Evolutionary conservation across 2,797 vertebrate genomes (phyloP).

Genomic region (Silurus aristotelis): DNA sequence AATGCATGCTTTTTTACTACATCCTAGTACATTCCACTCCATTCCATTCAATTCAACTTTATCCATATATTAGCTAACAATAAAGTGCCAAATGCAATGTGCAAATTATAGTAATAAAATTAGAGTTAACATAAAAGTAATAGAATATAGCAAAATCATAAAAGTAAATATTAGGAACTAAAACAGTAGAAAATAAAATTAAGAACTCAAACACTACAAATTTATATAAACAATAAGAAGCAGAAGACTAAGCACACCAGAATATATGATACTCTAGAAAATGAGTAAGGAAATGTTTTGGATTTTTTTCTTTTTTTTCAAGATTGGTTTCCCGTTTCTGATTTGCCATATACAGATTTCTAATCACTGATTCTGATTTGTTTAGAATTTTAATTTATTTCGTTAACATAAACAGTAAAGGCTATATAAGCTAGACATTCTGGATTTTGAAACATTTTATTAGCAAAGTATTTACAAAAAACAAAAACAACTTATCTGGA

Average conservation of each 20-base stretch:
- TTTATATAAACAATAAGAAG: too few relatives aligned
- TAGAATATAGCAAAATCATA: too few relatives aligned
- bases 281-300: background rate
- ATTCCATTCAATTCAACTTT: too few relatives aligned
- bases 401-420: background rate
- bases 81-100: too few relatives aligned
- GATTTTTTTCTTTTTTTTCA: conserved; percentile 11
- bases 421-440: background rate
- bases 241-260: too few relatives aligned
- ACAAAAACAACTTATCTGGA: background rate
- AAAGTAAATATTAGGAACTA: too few relatives aligned
- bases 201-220: too few relatives aligned
- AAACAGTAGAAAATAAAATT: too few relatives aligned
- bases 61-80: too few relatives aligned
- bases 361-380: too few relatives aligned
- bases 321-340: background rate
- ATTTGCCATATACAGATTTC: background rate
- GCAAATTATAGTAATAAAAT: too few relatives aligned
- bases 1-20: background rate
- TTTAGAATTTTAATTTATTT: background rate
- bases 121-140: too few relatives aligned
- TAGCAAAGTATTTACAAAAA: background rate
- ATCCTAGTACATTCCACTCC: background rate
- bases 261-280: background rate
- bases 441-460: background rate